Base-by-base conservation (phyloP, 2,888 invertebrate species). In the Pristionchus mayeri region DNA sequence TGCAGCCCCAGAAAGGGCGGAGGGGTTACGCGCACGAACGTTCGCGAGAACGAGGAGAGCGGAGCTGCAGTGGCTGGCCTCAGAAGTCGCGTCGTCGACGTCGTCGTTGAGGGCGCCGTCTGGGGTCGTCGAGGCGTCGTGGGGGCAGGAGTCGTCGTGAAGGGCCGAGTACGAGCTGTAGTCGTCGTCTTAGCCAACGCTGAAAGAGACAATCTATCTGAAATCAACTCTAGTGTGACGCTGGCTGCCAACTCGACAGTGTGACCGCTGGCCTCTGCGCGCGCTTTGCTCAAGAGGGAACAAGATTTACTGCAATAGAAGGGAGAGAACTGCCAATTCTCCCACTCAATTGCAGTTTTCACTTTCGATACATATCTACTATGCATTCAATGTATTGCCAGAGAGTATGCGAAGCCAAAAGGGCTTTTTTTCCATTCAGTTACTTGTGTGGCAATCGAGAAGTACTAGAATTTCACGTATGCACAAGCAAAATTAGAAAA, bases 111-210 rank as follows among this genome's bases (percentile, higher is more conserved):
- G 37, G 67, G 67, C 7, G 54, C 18, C n/a, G 44, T 44, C 44
- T 44, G 44, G 13, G 81, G 50, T 16, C 27, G 76, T 21, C 37
- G 80, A 24, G 80, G 24, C 16, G 80, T 34, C 7, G 34, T 54
- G 60, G 57, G 37, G 7, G 80, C 37, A 37, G 67, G 40, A 18
- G 71, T 71, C 9, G 71, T 71, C 71, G 84, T 57, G 60, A 63
- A 60, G 37, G 85, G 84, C 18, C 11, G n/a, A 7, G 50, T 75
- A 84, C 86, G 82, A 52, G 71, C 67, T n/a, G 85, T 78, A 34
- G 67, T 81, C 24, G 63, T 48, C 34, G 44, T 18, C 82, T 75
- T 84, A 1, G 63, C 75, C 3, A 37, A 82, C 3, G 82, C 76
- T 75, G 34, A 2, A 76, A 67, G 18, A 24, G 27, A 48, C 40